phyloP scores from a whole-genome alignment of 2,113 vertebrate genomes.

The Sus scrofa region DNA sequence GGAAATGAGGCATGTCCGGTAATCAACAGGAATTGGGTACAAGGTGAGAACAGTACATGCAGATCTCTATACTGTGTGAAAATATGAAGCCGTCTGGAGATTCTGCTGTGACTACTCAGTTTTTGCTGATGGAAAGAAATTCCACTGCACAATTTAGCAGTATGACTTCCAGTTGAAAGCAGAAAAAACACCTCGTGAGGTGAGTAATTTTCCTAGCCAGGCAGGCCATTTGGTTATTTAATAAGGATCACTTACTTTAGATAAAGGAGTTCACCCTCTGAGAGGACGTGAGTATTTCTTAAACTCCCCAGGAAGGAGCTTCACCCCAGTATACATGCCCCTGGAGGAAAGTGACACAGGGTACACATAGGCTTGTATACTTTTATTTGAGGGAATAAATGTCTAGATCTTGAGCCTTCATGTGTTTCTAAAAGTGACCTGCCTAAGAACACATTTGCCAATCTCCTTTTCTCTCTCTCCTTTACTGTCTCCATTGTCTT shows the following conservation, averaged over 20 bases:
- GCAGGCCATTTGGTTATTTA: neutral
- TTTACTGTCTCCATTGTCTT: neutral
- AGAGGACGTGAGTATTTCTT: neutral
- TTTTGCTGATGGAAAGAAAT: conserved; percentile 34
- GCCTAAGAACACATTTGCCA: neutral
- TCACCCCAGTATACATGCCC: neutral
- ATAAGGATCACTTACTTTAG: neutral
- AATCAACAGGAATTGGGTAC: conserved; percentile 18
- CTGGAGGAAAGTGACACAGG: neutral
- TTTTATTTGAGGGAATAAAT: neutral
- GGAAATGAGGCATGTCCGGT: conserved; percentile 58
- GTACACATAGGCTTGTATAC: neutral
- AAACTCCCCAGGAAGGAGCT: neutral
- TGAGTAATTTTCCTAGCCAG: neutral
- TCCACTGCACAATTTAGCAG: neutral
- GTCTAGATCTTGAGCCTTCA: neutral
- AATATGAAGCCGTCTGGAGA: neutral
- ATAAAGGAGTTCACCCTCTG: neutral
- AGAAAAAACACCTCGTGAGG: neutral
- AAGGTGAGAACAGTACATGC: conserved; percentile 1
- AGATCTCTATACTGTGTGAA: neutral
- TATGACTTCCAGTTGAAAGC: neutral
- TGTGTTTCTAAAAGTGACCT: neutral
- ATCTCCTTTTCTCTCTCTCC: neutral
- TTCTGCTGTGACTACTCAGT: neutral